Evolutionary conservation across 2,888 invertebrate genomes (phyloP), one percentile per base, ranked within the genome.

Genomic region (Eupsilia transversa): DNA sequence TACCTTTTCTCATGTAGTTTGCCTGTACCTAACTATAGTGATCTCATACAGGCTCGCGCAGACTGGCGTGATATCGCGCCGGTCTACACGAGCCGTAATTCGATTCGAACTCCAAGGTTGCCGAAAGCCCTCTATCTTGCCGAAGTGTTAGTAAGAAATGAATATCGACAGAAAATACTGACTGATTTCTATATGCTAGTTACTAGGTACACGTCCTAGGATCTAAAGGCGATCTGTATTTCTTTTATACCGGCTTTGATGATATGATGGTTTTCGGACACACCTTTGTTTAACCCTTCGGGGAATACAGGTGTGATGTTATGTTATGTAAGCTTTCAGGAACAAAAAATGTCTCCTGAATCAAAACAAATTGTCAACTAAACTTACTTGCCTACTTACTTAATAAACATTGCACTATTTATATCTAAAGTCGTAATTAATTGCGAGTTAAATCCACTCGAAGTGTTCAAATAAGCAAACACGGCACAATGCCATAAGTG

Each of bases 401-500:
- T 33, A 49, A 49, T 79, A 73, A 79, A 73, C 56, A 65, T 54
- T 30, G 23, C 43, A 79, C 33, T 38, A 79, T 72, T 79, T 66
- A 49, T 73, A 74, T 54, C 54, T 78, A 74, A 61, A 74, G 61
- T 56, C 63, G 60, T 86, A 71, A 86, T 82, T 86, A 87, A 86
- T 87, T 86, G 80, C 69, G 70, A 74, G 79, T 80, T 82, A 81
- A 87, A 84, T 87, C 68, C 84, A 77, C 83, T 85, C 66, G 43
- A 76, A 77, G 70, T 87, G 80, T 80, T 79, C 77, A 69, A 77
- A 82, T 72, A 84, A 79, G 85, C 80, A 85, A 83, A 76, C 52
- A 79, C 85, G 77, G 85, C 87, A 88, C 87, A 90, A 87, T 88
- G 74, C 88, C 86, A 86, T 88, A 89, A 91, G 89, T 89, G 87